Conservation (phyloP, 2,888 invertebrate species). For the Lochmaea crataegi region DNA sequence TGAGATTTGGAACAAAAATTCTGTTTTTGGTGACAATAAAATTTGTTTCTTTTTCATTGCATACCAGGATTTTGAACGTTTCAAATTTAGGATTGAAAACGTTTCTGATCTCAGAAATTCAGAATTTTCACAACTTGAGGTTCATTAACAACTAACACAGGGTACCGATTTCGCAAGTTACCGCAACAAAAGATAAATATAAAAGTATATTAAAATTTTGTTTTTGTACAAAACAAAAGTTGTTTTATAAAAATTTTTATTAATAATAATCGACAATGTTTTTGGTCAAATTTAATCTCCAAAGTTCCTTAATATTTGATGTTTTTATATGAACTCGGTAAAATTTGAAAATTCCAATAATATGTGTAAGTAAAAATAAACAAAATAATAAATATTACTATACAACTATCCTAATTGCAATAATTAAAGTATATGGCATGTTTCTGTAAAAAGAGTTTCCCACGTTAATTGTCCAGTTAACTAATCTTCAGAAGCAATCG, state of each 20-base stretch:
- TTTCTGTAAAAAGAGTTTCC: no score
- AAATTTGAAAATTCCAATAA: neutral
- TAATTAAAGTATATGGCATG: no score
- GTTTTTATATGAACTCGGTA: neutral
- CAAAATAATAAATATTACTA: no score
- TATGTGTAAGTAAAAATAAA: no score
- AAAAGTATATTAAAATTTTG: neutral
- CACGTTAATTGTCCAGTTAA: no score
- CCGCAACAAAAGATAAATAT: constrained; percentile 1
- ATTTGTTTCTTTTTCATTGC: constrained; percentile 1
- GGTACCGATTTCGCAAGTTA: constrained; percentile 27
- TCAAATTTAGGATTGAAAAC: neutral
- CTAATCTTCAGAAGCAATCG: no score
- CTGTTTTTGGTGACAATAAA: constrained; percentile 16
- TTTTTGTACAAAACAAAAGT: constrained; percentile 4
- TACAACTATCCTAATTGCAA: no score
- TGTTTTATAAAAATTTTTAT: neutral
- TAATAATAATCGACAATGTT: neutral
- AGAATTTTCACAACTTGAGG: constrained; percentile 27
- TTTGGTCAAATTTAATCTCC: constrained; percentile 1
- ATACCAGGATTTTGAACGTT: neutral
- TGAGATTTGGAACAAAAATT: constrained; percentile 8
- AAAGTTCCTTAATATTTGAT: neutral
- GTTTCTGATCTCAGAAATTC: constrained; percentile 20
- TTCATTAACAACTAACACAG: constrained; percentile 21